Conservation (phyloP, 2,797 vertebrate genomes). For the Hoplostethus atlanticus region DNA sequence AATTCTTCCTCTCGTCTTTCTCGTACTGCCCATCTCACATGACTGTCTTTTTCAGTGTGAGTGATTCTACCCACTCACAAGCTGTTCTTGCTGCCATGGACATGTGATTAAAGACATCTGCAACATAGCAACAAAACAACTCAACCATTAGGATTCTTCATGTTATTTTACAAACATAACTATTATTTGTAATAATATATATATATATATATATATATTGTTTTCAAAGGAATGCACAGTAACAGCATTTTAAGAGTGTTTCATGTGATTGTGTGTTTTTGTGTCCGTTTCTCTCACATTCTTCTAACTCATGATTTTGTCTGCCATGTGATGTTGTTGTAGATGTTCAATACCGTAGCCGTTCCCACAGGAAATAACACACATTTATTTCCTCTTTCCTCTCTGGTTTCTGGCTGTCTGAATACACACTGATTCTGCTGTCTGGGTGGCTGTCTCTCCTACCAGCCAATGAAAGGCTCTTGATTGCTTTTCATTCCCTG, state of each 20-base stretch:
- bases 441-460: constrained; percentile 43
- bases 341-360: constrained; percentile 27
- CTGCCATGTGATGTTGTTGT: constrained; percentile 38
- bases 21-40: constrained; percentile 60
- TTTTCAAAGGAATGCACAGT: constrained; percentile 39
- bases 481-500: constrained; percentile 71
- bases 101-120: constrained; percentile 69
- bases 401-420: constrained; percentile 43
- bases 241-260: constrained; percentile 16
- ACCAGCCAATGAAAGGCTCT: constrained; percentile 55
- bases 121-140: constrained; percentile 26
- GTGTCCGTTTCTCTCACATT: constrained; percentile 12
- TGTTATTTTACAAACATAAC: no score
- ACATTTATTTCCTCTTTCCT: constrained; percentile 33
- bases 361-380: constrained; percentile 53
- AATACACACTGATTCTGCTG: constrained; percentile 65
- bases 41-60: constrained; percentile 68
- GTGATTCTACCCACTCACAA: constrained; percentile 75
- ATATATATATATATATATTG: constrained; percentile 25
- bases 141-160: no score
- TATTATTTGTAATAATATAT: no score
- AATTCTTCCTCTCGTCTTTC: constrained; percentile 60
- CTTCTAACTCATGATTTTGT: constrained; percentile 36
- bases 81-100: constrained; percentile 67
- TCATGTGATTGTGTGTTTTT: background rate